phyloP scores from a whole-genome alignment of 2,888 invertebrate species.

The Ryuthela nishihirai region DNA sequence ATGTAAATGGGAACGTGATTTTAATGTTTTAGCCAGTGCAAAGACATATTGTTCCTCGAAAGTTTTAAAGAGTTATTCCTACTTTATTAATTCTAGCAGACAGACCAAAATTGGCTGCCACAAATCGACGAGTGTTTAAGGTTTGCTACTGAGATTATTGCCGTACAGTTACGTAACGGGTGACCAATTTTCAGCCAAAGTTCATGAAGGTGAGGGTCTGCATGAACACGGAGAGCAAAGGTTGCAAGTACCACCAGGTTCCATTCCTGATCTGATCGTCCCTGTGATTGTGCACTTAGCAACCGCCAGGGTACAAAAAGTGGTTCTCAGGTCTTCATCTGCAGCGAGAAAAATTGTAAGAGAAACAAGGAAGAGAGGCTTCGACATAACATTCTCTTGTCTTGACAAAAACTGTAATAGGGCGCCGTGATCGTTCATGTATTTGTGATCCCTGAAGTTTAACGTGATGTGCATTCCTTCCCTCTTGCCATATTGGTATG shows the following conservation, averaged over 20 bases:
- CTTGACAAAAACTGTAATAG: no score
- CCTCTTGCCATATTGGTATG: no score
- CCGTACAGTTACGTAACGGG: neutral
- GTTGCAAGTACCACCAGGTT: constrained; percentile 11
- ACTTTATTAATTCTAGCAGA: constrained; percentile 22
- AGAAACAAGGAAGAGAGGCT: no score
- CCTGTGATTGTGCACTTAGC: constrained; percentile 30
- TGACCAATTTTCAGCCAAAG: no score
- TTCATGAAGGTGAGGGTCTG: no score
- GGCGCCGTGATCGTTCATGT: no score
- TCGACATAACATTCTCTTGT: no score
- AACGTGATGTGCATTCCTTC: no score
- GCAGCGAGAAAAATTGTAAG: no score
- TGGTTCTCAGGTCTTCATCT: constrained; percentile 8
- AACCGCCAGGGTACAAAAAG: constrained; percentile 27
- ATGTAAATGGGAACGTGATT: constrained; percentile 32
- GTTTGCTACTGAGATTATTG: constrained; percentile 4
- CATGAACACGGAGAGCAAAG: neutral
- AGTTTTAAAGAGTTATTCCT: constrained; percentile 26
- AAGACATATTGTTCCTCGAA: constrained; percentile 33
- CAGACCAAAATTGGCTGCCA: constrained; percentile 19
- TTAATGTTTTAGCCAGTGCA: constrained; percentile 34
- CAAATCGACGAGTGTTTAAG: constrained; percentile 15
- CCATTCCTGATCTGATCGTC: constrained; percentile 22
- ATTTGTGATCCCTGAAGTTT: no score